Conservation (phyloP, 2,797 vertebrate species). For the Anas bahamensis region DNA sequence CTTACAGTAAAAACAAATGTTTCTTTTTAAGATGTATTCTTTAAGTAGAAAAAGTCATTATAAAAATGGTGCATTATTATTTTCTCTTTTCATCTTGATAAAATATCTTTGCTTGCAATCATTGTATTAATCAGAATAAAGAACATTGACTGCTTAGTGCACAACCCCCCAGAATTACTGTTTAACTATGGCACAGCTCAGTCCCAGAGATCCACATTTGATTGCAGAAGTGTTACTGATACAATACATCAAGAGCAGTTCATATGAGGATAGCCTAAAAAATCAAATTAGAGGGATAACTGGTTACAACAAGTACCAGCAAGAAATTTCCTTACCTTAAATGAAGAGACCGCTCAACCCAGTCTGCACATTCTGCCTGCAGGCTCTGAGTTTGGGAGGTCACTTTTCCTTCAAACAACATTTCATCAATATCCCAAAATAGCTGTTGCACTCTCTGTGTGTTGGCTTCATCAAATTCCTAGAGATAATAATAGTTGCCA, state of each 20-base stretch:
- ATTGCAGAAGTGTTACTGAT: not conserved
- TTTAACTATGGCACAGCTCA: not conserved
- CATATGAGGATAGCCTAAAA: not conserved
- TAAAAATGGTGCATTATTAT: not conserved
- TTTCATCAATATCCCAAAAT: slow-evolving; percentile 86
- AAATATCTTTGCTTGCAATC: not conserved
- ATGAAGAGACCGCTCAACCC: slow-evolving; percentile 83
- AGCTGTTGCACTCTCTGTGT: slow-evolving; percentile 83
- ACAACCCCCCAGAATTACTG: not conserved
- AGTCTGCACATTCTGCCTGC: slow-evolving; percentile 82
- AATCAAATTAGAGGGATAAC: not conserved
- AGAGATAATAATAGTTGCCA: not conserved
- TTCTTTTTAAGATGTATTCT: not conserved
- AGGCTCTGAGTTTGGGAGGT: slow-evolving; percentile 79
- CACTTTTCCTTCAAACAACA: slow-evolving; percentile 86
- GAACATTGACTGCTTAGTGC: not conserved
- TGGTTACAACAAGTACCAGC: not conserved
- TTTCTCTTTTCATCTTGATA: not conserved
- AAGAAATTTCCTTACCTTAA: slow-evolving; percentile 78
- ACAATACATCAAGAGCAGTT: not conserved
- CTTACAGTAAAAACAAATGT: not conserved
- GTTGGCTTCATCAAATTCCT: slow-evolving; percentile 87
- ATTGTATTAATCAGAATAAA: not conserved
- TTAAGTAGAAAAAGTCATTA: not conserved
- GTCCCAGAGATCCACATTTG: not conserved